phyloP scores from a whole-genome alignment of 2,797 vertebrate species.

The Ctenopoma multispine region DNA sequence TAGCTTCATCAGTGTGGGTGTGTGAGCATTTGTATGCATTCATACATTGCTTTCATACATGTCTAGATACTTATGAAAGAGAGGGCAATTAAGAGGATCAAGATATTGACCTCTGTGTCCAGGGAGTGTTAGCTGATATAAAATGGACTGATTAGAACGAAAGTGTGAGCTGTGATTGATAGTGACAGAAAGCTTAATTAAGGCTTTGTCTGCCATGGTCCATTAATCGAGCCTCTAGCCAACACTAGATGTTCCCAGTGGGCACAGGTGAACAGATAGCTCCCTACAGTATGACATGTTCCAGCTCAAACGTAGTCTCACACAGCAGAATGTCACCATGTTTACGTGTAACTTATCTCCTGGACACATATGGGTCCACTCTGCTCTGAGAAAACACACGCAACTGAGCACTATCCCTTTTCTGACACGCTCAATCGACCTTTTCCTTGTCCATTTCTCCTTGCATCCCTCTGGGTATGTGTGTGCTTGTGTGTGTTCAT shows the following conservation, averaged over 20 bases:
- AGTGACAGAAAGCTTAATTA: conserved; percentile 72
- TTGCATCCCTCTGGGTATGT: conserved; percentile 1
- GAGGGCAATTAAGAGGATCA: conserved; percentile 24
- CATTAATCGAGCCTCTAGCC: conserved; percentile 51
- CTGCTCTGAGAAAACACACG: conserved; percentile 34
- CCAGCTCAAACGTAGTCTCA: conserved; percentile 8
- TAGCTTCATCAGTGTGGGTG: not conserved
- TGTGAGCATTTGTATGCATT: not conserved
- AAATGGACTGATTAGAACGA: conserved; percentile 53
- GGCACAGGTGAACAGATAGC: conserved; percentile 31
- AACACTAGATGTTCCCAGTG: conserved; percentile 1
- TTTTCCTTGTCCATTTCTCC: conserved; percentile 10
- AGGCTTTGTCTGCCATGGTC: conserved; percentile 43
- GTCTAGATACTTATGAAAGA: too few relatives aligned
- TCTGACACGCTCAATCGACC: conserved; percentile 13
- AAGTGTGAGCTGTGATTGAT: conserved; percentile 49
- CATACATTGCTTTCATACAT: conserved; percentile 3
- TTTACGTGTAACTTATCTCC: conserved; percentile 39
- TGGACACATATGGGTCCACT: conserved; percentile 33
- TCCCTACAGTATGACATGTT: conserved; percentile 1
- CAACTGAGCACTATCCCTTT: conserved; percentile 47
- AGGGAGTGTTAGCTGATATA: conserved; percentile 49
- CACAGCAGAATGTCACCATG: conserved; percentile 41
- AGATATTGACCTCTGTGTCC: conserved; percentile 45
- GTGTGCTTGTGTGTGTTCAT: conserved; percentile 23